phyloP scores from a whole-genome alignment of 2,888 invertebrate genomes.

The Morpho deidamia region DNA sequence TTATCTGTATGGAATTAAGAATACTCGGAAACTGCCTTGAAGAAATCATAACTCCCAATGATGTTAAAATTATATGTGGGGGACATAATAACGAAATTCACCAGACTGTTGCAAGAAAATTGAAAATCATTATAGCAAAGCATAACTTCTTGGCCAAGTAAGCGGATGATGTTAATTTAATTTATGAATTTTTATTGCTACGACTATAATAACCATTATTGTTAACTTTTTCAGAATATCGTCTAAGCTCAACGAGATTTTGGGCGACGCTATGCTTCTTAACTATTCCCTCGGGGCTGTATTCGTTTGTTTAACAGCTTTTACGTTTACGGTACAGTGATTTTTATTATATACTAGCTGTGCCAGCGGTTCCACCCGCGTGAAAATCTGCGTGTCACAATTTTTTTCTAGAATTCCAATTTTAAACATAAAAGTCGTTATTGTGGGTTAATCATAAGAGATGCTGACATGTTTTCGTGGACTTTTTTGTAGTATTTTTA shows the following conservation, averaged over 20 bases:
- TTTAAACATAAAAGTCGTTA: no score
- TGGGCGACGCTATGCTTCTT: slow-evolving; percentile 54
- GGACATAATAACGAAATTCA: slow-evolving; percentile 30
- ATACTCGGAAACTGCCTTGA: slow-evolving; percentile 45
- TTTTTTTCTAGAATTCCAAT: no score
- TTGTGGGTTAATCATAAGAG: no score
- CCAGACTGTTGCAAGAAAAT: slow-evolving; percentile 33
- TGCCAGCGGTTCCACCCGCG: no score
- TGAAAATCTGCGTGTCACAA: no score
- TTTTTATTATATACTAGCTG: no score
- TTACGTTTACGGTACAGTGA: slow-evolving; percentile 49
- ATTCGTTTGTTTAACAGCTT: slow-evolving; percentile 61
- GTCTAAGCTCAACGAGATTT: slow-evolving; percentile 41
- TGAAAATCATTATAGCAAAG: slow-evolving; percentile 46
- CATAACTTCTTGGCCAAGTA: slow-evolving; percentile 50
- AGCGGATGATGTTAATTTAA: slow-evolving; percentile 16
- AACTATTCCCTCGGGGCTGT: slow-evolving; percentile 56
- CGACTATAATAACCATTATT: slow-evolving; percentile 17
- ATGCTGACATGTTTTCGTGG: no score
- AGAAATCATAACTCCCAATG: slow-evolving; percentile 37
- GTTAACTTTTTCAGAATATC: slow-evolving; percentile 44
- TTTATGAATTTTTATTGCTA: background rate
- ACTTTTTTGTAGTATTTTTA: no score
- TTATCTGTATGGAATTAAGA: slow-evolving; percentile 58
- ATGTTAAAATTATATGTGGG: slow-evolving; percentile 34